Evolutionary conservation across 2,888 invertebrate species (phyloP).

Genomic region (Platerodrilus igneus): DNA sequence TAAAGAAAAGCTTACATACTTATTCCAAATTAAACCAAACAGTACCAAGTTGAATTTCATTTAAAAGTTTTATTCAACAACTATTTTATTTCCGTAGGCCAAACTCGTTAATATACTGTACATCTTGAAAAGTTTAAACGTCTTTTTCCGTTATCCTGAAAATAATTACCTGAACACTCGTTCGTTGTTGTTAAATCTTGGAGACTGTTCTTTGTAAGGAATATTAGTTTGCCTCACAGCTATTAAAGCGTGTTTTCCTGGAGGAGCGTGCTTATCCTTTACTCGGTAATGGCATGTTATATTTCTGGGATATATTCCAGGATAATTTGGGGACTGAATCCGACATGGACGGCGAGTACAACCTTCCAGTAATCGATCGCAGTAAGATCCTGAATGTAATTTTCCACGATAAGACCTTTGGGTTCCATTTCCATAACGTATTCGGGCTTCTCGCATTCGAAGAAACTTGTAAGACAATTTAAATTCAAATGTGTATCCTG

Average conservation of each 20-base stretch:
- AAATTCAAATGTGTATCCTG: constrained; percentile 77
- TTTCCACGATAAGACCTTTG: constrained; percentile 73
- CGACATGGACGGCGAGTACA: constrained; percentile 63
- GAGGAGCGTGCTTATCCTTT: constrained; percentile 52
- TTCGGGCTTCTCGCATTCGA: constrained; percentile 67
- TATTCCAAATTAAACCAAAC: too few species aligned
- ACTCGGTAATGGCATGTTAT: constrained; percentile 57
- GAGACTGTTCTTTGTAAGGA: constrained; percentile 62
- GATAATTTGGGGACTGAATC: constrained; percentile 85
- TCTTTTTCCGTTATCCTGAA: constrained; percentile 38
- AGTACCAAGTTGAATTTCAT: too few species aligned
- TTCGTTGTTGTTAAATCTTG: constrained; percentile 71
- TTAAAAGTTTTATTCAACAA: too few species aligned
- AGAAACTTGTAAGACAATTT: constrained; percentile 81
- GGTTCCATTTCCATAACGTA: constrained; percentile 72
- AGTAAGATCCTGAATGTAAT: constrained; percentile 69
- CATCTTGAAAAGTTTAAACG: neutral
- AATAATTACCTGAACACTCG: constrained; percentile 70
- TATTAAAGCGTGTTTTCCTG: constrained; percentile 69
- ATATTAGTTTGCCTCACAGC: constrained; percentile 73
- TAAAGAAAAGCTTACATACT: too few species aligned
- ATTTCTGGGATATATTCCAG: constrained; percentile 83
- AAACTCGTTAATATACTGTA: too few species aligned
- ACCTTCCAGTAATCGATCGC: constrained; percentile 74
- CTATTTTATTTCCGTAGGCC: too few species aligned